phyloP scores from a whole-genome alignment of 2,888 invertebrate species.

The Ophioninae sp. region DNA sequence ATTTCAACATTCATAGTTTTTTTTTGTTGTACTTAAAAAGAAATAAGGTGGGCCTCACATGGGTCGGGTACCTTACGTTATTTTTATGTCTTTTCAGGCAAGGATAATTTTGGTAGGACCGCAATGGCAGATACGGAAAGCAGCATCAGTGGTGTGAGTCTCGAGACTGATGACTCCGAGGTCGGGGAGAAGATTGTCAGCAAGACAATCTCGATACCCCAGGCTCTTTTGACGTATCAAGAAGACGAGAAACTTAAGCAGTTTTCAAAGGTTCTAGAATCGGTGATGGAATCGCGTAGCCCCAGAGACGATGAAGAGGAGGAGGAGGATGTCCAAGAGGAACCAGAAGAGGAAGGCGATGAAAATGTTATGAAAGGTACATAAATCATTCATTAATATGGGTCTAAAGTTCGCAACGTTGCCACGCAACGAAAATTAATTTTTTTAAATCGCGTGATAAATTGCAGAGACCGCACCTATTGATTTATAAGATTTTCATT shows the following conservation, averaged over 20 bases:
- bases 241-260: constrained; percentile 76
- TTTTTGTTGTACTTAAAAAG: too few species aligned
- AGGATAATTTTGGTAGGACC: constrained; percentile 17
- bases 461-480: too few species aligned
- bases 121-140: constrained; percentile 74
- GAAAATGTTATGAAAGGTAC: constrained; percentile 67
- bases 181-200: constrained; percentile 54
- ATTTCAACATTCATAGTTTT: too few species aligned
- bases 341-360: constrained; percentile 63
- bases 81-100: constrained; percentile 13
- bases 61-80: too few species aligned
- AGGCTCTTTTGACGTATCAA: constrained; percentile 64
- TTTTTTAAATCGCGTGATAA: too few species aligned
- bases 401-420: too few species aligned
- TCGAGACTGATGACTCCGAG: constrained; percentile 56
- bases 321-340: constrained; percentile 62
- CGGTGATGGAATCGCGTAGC: constrained; percentile 75
- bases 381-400: constrained; percentile 7
- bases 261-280: constrained; percentile 76
- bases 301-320: constrained; percentile 73
- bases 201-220: constrained; percentile 48
- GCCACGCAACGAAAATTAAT: too few species aligned
- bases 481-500: too few species aligned
- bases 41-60: too few species aligned
- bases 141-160: constrained; percentile 67